Evolutionary conservation across 2,888 invertebrate species (phyloP).

Genomic region (Agrochola macilenta): DNA sequence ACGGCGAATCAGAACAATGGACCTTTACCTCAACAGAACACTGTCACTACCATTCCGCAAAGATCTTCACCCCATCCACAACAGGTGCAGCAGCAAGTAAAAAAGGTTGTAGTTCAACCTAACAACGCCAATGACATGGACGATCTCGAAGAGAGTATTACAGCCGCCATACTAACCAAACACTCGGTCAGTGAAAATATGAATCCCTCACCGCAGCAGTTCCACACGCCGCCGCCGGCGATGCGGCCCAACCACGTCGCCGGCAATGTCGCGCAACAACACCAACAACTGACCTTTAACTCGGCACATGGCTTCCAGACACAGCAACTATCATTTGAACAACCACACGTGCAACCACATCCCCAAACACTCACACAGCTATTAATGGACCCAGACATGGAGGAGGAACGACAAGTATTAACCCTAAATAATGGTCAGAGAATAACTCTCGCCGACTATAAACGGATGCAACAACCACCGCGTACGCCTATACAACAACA

Average conservation of each 20-base stretch:
- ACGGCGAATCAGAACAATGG: constrained; percentile 80
- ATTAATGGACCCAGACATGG: constrained; percentile 82
- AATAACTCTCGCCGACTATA: constrained; percentile 87
- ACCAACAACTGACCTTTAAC: constrained; percentile 75
- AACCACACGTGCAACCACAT: constrained; percentile 76
- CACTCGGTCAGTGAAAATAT: constrained; percentile 78
- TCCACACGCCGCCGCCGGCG: constrained; percentile 77
- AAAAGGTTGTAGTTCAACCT: constrained; percentile 86
- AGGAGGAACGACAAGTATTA: constrained; percentile 85
- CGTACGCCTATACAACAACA: constrained; percentile 80
- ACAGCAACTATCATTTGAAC: constrained; percentile 79
- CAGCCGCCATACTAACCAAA: constrained; percentile 88
- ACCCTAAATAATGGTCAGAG: constrained; percentile 85
- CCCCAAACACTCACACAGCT: constrained; percentile 79
- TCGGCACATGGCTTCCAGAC: constrained; percentile 78
- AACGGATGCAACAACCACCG: constrained; percentile 80
- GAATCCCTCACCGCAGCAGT: constrained; percentile 76
- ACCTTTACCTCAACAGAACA: constrained; percentile 78
- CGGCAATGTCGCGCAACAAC: constrained; percentile 44
- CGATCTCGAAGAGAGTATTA: constrained; percentile 89
- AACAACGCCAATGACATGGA: constrained; percentile 88
- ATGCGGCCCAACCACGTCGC: constrained; percentile 69
- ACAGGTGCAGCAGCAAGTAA: constrained; percentile 76
- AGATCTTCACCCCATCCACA: constrained; percentile 73
- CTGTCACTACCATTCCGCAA: constrained; percentile 76